phyloP scores from a whole-genome alignment of 2,888 invertebrate genomes.

The Rapana venosa region DNA sequence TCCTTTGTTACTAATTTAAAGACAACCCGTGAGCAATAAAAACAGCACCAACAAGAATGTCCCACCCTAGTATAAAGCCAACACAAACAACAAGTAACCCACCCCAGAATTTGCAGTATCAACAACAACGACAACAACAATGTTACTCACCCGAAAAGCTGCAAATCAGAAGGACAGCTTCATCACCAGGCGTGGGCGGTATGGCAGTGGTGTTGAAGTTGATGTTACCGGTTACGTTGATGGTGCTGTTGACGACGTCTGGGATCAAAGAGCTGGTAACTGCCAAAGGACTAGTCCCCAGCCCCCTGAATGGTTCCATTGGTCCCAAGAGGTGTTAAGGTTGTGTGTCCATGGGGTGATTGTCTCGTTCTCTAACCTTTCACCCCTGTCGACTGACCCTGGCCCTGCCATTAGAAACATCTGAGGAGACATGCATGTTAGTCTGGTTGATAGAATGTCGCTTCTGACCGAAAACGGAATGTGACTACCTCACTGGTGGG shows the following conservation, averaged over 20 bases:
- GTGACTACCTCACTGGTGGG: too few species aligned
- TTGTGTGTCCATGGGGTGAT: not conserved
- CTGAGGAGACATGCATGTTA: not conserved
- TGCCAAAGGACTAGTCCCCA: not conserved
- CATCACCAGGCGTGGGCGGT: not conserved
- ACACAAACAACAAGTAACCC: too few species aligned
- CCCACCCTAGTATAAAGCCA: too few species aligned
- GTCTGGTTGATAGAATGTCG: not conserved
- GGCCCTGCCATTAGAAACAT: not conserved
- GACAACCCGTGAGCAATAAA: too few species aligned
- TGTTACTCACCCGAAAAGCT: not conserved
- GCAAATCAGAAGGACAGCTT: not conserved
- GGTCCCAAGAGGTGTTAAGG: not conserved
- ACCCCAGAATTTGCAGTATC: too few species aligned
- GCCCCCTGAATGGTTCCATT: not conserved
- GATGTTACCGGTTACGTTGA: not conserved
- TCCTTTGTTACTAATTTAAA: too few species aligned
- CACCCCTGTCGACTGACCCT: not conserved
- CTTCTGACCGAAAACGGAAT: not conserved
- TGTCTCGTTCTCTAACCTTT: not conserved
- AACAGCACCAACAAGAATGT: too few species aligned
- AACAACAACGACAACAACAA: too few species aligned
- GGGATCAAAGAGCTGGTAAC: not conserved
- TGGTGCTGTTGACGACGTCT: not conserved
- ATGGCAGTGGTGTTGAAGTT: not conserved